Evolutionary conservation across 2,113 vertebrate genomes (phyloP).

Genomic region (human (Homo sapiens)): GRCh38 chr1:155094501-155095000

Average conservation of each 20-base stretch:
- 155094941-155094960: background rate
- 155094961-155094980: background rate
- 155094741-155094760: background rate
- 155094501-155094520: background rate
- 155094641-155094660: background rate
- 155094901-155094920: background rate
- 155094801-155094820: background rate
- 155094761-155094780: background rate
- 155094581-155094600: background rate
- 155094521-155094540: conserved; percentile 43
- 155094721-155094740: background rate
- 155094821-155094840: background rate
- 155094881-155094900: background rate
- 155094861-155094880: background rate
- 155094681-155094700: too few relatives aligned
- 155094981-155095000: background rate
- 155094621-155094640: background rate
- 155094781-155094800: background rate
- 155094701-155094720: background rate
- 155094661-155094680: background rate
- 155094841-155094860: accelerated
- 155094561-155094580: conserved; percentile 44
- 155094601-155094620: background rate
- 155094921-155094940: background rate
- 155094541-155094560: conserved; percentile 40